These are phyloP conservation scores for Prinia subflava DNA, from an alignment of 2,113 vertebrate species.

Conservation along the genomic window DNA sequence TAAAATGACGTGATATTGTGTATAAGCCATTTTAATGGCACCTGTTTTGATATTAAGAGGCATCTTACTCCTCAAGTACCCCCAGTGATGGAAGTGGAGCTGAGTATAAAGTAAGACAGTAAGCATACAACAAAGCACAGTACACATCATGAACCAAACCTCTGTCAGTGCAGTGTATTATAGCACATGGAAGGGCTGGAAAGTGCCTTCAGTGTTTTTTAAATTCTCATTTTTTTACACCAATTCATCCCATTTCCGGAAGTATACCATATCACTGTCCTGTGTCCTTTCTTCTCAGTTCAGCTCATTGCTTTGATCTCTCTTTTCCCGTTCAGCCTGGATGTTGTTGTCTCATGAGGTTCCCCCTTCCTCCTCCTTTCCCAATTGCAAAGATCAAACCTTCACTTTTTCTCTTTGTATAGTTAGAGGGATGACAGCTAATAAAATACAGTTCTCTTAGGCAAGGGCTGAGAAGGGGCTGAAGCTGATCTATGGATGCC, in stretches of 20 bases:
- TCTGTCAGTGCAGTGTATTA: neutral
- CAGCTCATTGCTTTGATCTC: slow-evolving; percentile 23
- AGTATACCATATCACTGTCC: neutral
- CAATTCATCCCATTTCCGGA: neutral
- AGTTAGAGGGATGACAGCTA: neutral
- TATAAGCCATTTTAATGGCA: neutral
- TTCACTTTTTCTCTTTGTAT: neutral
- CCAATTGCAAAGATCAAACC: neutral
- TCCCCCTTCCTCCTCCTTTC: neutral
- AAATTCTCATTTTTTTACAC: neutral
- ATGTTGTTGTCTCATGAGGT: neutral
- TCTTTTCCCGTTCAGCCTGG: neutral
- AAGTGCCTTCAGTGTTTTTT: neutral
- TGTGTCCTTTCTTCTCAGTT: neutral
- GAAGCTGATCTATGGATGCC: neutral
- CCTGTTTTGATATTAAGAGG: neutral
- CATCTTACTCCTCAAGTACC: neutral
- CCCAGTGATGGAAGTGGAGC: neutral
- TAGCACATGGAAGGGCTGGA: neutral
- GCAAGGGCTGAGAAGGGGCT: neutral
- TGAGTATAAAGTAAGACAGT: neutral
- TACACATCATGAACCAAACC: neutral
- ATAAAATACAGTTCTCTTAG: neutral
- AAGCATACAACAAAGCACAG: neutral
- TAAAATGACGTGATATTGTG: neutral